A percentile compares a stretch with the other conserved stretches of the same genome.
Evolutionary conservation across 2,888 invertebrate genomes (phyloP).

Genomic region (Drosophila tripunctata): DNA sequence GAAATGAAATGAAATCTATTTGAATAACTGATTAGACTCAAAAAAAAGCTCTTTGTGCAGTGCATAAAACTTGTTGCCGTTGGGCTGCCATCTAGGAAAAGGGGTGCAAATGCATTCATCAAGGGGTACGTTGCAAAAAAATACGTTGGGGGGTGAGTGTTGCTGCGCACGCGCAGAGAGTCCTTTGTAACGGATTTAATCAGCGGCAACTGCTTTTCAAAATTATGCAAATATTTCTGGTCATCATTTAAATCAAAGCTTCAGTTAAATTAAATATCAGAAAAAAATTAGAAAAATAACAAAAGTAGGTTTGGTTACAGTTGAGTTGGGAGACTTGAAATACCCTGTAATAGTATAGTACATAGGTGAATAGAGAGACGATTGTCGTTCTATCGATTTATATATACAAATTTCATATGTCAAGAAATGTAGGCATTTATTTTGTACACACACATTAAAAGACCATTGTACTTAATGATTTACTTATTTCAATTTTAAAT

Average conservation of each 20-base stretch:
- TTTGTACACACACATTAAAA: too few species aligned
- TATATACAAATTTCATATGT: too few species aligned
- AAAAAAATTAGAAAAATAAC: neutral
- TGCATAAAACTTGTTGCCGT: constrained; percentile 58
- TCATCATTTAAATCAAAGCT: constrained; percentile 55
- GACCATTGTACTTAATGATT: too few species aligned
- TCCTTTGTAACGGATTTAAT: constrained; percentile 61
- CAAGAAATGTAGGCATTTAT: too few species aligned
- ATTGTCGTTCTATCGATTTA: too few species aligned
- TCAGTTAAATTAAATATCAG: constrained; percentile 13
- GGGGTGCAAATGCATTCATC: too few species aligned
- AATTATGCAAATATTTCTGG: constrained; percentile 61
- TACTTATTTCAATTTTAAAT: neutral
- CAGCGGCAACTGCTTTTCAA: constrained; percentile 41
- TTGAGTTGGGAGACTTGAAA: too few species aligned
- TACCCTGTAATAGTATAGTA: constrained; percentile 10
- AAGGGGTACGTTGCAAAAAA: neutral
- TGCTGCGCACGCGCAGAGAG: constrained; percentile 60
- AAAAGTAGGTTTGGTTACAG: too few species aligned
- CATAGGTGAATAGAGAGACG: too few species aligned
- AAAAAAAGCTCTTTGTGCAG: constrained; percentile 18
- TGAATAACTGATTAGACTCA: constrained; percentile 68
- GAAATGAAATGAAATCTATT: constrained; percentile 64
- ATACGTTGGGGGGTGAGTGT: constrained; percentile 5
- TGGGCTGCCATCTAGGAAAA: neutral